Evolutionary conservation across 1,140 invertebrate genomes (phyloP).

Genomic region (Drosophila asahinai): DNA sequence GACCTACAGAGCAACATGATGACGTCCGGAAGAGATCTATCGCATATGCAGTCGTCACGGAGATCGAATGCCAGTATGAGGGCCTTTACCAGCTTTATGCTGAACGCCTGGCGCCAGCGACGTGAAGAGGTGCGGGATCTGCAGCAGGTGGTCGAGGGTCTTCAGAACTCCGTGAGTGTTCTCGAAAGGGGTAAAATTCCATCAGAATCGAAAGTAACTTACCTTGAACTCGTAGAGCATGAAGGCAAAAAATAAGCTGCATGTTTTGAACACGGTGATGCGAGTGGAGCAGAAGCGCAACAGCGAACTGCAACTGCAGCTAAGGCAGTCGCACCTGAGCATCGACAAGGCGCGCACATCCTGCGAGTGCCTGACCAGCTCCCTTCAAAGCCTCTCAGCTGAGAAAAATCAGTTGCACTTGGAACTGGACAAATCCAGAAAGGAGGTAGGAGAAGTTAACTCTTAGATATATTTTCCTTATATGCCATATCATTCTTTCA

Average conservation of each 20-base stretch:
- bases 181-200: neutral
- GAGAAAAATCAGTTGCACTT: constrained; percentile 45
- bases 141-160: constrained; percentile 30
- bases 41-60: neutral
- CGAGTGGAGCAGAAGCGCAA: constrained; percentile 70
- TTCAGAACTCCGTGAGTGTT: constrained; percentile 52
- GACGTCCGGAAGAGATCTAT: neutral
- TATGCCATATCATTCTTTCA: neutral
- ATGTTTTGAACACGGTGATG: constrained; percentile 61
- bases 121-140: constrained; percentile 56
- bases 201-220: neutral
- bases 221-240: constrained; percentile 38
- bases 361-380: constrained; percentile 42
- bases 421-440: constrained; percentile 17
- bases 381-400: constrained; percentile 38
- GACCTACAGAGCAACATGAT: neutral
- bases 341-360: constrained; percentile 41
- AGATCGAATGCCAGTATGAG: constrained; percentile 39
- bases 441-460: constrained; percentile 26
- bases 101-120: constrained; percentile 68
- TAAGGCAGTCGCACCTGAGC: constrained; percentile 52
- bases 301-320: constrained; percentile 56
- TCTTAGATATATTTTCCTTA: neutral
- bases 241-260: constrained; percentile 60
- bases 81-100: constrained; percentile 63